Percentiles rank a stretch among this genome's conserved stretches.
Evolutionary conservation across 2,797 vertebrate genomes (phyloP).

Genomic region (Cyclura pinguis): DNA sequence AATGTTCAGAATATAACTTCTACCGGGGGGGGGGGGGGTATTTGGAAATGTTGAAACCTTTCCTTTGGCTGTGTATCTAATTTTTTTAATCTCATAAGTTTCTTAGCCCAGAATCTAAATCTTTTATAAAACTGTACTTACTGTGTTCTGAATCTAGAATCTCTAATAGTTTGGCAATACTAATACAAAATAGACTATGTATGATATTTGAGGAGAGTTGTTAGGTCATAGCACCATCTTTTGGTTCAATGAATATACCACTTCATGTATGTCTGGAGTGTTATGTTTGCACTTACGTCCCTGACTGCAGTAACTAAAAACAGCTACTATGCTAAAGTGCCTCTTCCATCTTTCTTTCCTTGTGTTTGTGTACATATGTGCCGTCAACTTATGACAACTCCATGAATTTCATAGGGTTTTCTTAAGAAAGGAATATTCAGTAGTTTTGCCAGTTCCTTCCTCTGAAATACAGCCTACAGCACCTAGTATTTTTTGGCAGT

Average conservation of each 20-base stretch:
- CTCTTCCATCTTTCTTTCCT: not conserved
- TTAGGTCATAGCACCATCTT: not conserved
- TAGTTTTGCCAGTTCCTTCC: too few species aligned
- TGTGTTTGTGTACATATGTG: too few species aligned
- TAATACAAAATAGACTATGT: not conserved
- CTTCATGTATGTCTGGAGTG: not conserved
- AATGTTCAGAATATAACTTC: conserved; percentile 30
- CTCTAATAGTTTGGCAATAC: not conserved
- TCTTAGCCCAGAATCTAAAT: not conserved
- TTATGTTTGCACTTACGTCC: not conserved
- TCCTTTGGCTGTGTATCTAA: not conserved
- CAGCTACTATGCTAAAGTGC: not conserved
- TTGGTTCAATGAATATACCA: not conserved
- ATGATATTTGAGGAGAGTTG: not conserved
- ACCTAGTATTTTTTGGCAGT: too few species aligned
- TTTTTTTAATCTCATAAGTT: not conserved
- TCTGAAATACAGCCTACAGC: too few species aligned
- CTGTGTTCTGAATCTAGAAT: not conserved
- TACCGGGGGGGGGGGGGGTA: conserved; percentile 10
- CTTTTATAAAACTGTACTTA: not conserved
- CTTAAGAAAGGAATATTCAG: too few species aligned
- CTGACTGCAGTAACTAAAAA: not conserved
- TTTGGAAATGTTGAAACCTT: not conserved
- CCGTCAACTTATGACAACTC: too few species aligned
- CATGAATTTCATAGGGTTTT: too few species aligned